Evolutionary conservation across 2,113 vertebrate species (phyloP).

Genomic region (Arizona elegans): DNA sequence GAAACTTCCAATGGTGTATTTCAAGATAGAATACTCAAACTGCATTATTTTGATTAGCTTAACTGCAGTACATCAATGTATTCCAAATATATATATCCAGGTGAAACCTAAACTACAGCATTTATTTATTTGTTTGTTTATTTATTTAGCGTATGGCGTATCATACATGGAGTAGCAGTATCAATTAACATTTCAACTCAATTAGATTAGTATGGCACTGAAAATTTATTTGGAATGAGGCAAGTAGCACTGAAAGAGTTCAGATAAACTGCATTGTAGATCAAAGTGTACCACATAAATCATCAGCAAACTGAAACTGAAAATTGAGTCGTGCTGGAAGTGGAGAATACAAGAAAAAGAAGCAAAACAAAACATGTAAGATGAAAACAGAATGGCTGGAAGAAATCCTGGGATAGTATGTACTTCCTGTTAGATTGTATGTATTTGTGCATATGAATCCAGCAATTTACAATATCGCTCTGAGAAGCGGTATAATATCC

Average conservation of each 20-base stretch:
- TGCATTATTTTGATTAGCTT: background rate
- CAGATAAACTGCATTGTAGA: background rate
- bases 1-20: background rate
- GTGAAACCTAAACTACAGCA: background rate
- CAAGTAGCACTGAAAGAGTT: background rate
- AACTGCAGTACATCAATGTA: background rate
- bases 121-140: background rate
- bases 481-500: conserved; percentile 51
- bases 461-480: conserved; percentile 30
- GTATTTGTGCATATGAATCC: conserved; percentile 33
- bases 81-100: background rate
- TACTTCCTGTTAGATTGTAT: conserved; percentile 13
- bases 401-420: background rate
- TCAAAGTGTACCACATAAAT: background rate
- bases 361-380: background rate
- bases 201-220: background rate
- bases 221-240: background rate
- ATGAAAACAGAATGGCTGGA: background rate
- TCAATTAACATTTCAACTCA: background rate
- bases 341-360: background rate
- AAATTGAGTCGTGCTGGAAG: background rate
- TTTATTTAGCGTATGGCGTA: background rate
- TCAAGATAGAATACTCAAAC: background rate
- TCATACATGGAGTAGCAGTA: background rate
- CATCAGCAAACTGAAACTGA: background rate